Evolutionary conservation across 2,888 invertebrate species (phyloP).

Genomic region (Colletes collaris): DNA sequence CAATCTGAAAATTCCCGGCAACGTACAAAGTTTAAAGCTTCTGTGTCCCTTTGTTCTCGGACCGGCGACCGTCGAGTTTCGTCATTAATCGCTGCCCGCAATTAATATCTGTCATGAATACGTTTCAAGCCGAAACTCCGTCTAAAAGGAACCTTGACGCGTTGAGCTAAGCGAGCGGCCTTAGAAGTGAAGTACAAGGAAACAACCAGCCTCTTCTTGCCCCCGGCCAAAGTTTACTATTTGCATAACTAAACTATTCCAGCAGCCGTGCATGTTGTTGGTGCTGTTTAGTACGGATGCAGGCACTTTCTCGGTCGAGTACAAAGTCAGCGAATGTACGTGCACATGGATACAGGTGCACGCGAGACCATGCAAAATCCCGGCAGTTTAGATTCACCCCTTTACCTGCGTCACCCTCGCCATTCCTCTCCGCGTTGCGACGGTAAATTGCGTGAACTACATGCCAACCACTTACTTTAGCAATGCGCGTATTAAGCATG

Average conservation of each 20-base stretch:
- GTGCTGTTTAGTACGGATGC: slow-evolving; percentile 55
- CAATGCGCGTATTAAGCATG: slow-evolving; percentile 59
- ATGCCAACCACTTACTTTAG: slow-evolving; percentile 53
- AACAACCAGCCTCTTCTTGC: slow-evolving; percentile 54
- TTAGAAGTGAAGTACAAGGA: slow-evolving; percentile 35
- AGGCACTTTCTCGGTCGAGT: slow-evolving; percentile 52
- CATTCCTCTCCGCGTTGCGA: slow-evolving; percentile 22
- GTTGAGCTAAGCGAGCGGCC: slow-evolving; percentile 16
- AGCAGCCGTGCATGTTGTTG: slow-evolving; percentile 51
- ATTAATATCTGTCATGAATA: slow-evolving; percentile 54
- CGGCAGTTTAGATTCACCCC: slow-evolving; percentile 39
- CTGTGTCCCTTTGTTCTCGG: slow-evolving; percentile 14
- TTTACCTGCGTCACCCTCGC: slow-evolving; percentile 32
- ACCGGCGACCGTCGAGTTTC: slow-evolving; percentile 20
- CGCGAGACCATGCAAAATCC: slow-evolving; percentile 37
- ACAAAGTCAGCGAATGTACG: slow-evolving; percentile 45
- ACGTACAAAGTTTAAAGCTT: background rate
- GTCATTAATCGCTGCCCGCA: slow-evolving; percentile 21
- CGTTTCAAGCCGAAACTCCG: slow-evolving; percentile 28
- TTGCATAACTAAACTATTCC: slow-evolving; percentile 69
- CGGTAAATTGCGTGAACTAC: slow-evolving; percentile 62
- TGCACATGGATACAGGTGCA: slow-evolving; percentile 42
- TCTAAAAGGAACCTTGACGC: slow-evolving; percentile 33
- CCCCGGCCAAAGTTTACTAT: slow-evolving; percentile 62
- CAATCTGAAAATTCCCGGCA: background rate